phyloP scores from a whole-genome alignment of 2,888 invertebrate species.

The Barypeithes pellucidus region DNA sequence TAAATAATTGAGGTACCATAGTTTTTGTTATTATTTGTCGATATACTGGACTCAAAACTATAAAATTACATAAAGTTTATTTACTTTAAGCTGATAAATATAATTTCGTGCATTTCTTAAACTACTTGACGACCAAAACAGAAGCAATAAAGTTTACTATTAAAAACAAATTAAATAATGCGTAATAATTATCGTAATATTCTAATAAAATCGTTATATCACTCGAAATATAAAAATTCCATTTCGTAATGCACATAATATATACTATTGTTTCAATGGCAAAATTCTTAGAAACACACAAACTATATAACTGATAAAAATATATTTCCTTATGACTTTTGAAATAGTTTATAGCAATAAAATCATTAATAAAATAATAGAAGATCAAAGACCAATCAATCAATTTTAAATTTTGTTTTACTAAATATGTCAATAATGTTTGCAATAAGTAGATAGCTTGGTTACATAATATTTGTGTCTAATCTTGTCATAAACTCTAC shows the following conservation, averaged over 20 bases:
- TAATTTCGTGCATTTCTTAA: neutral
- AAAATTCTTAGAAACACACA: neutral
- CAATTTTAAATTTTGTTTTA: constrained; percentile 16
- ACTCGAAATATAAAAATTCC: neutral
- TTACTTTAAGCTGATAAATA: neutral
- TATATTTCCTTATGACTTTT: constrained; percentile 8
- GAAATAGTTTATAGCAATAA: neutral
- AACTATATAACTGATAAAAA: neutral
- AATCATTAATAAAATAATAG: neutral
- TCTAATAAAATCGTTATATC: neutral
- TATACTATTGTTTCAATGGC: constrained; percentile 5
- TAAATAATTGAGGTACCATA: too few relatives aligned
- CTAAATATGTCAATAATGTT: neutral
- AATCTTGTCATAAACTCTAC: neutral
- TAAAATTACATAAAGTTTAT: neutral
- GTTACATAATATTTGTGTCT: neutral
- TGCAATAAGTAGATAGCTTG: neutral
- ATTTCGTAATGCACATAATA: neutral
- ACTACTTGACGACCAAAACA: neutral
- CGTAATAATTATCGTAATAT: constrained; percentile 11
- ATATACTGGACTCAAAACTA: neutral
- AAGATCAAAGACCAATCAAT: constrained; percentile 13
- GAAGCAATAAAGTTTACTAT: constrained; percentile 14
- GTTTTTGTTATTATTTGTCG: neutral
- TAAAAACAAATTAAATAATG: neutral